Conservation (phyloP, 1,140 invertebrate species). For the Calosoma granatense region DNA sequence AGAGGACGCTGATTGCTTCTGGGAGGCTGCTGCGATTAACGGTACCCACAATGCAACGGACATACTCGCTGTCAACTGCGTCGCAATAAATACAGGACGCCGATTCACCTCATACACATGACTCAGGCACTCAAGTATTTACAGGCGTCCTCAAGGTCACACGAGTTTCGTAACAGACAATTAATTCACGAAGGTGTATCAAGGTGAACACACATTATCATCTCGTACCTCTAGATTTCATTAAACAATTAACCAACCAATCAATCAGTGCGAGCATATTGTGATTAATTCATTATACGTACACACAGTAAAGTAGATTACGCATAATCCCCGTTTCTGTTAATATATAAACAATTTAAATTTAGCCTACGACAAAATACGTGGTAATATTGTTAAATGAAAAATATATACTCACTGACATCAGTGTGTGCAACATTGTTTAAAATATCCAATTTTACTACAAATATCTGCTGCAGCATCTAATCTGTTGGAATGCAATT, state of each 20-base stretch:
- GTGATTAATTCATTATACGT: too few relatives aligned
- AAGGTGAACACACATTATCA: neutral
- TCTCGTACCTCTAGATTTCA: neutral
- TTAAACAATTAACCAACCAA: too few relatives aligned
- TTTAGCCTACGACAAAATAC: too few relatives aligned
- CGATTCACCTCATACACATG: neutral
- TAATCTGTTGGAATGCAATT: neutral
- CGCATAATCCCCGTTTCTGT: too few relatives aligned
- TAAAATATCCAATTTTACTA: neutral
- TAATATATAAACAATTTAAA: too few relatives aligned
- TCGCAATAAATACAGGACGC: neutral
- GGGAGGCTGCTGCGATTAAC: too few relatives aligned
- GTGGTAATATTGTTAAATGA: too few relatives aligned
- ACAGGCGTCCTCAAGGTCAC: neutral
- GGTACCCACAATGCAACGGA: too few relatives aligned
- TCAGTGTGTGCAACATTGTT: too few relatives aligned
- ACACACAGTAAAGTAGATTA: too few relatives aligned
- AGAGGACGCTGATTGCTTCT: neutral
- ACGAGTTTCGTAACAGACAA: neutral
- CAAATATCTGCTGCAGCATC: neutral
- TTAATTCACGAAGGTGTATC: neutral
- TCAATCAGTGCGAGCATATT: too few relatives aligned
- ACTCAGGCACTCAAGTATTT: neutral
- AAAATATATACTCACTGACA: too few relatives aligned
- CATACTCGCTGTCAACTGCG: neutral